Percentiles rank a stretch among this genome's conserved stretches.
These are phyloP conservation scores for Dicycla oo DNA, from an alignment of 2,888 invertebrate species.

Conservation along the genomic window DNA sequence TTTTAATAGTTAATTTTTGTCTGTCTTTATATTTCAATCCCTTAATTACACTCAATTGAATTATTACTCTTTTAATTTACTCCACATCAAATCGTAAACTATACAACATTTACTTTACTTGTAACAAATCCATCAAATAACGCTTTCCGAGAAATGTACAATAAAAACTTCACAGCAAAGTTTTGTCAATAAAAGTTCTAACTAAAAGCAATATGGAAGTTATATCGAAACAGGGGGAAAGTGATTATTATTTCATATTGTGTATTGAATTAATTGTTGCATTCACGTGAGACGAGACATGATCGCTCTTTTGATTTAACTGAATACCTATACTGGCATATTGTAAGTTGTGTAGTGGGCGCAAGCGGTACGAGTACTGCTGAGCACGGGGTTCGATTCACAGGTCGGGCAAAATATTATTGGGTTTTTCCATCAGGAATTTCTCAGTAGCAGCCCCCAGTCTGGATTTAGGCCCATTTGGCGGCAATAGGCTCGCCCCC, in stretches of 20 bases:
- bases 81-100: background rate
- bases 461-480: background rate
- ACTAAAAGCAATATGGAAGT: slow-evolving; percentile 50
- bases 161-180: slow-evolving; percentile 31
- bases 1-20: no score
- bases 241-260: slow-evolving; percentile 47
- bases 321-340: background rate
- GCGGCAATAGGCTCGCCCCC: background rate
- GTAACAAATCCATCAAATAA: slow-evolving; percentile 30
- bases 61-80: background rate
- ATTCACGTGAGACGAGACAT: background rate
- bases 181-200: slow-evolving; percentile 47
- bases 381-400: background rate
- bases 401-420: background rate
- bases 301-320: background rate
- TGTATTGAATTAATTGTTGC: slow-evolving; percentile 22
- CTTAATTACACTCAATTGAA: background rate
- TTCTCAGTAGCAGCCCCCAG: background rate
- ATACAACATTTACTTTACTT: background rate
- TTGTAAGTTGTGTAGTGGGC: background rate
- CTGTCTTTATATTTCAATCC: no score
- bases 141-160: slow-evolving; percentile 18
- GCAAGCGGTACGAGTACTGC: background rate
- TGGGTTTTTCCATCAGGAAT: background rate
- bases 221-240: slow-evolving; percentile 19